Evolutionary conservation across 2,888 invertebrate species (phyloP).

Genomic region (Atrina japonica): DNA sequence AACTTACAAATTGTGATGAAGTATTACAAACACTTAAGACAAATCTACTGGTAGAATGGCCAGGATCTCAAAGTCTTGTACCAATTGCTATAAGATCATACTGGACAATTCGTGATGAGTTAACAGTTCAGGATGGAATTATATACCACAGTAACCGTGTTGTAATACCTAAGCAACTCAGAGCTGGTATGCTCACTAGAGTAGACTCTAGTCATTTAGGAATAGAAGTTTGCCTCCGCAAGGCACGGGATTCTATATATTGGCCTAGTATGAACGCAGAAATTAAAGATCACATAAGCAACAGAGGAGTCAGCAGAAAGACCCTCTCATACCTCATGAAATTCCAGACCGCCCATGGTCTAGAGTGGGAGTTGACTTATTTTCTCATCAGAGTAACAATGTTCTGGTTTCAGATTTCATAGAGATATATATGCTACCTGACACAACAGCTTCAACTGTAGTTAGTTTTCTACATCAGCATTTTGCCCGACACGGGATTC

Average conservation of each 20-base stretch:
- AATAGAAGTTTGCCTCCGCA: not conserved
- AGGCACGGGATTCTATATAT: conserved; percentile 13
- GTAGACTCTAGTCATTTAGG: conserved; percentile 24
- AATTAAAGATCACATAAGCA: too few species aligned
- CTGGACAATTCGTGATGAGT: conserved; percentile 35
- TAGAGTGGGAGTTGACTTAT: conserved; percentile 40
- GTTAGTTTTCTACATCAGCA: conserved; percentile 34
- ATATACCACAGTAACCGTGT: conserved; percentile 36
- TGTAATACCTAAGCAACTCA: too few species aligned
- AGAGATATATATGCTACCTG: conserved; percentile 29
- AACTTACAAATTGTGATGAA: too few species aligned
- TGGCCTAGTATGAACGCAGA: conserved; percentile 22
- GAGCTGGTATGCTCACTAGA: too few species aligned
- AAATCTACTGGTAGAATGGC: conserved; percentile 10
- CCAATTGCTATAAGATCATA: conserved; percentile 12
- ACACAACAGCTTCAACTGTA: conserved; percentile 30
- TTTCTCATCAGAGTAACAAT: conserved; percentile 28
- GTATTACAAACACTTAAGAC: too few species aligned
- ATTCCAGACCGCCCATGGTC: conserved; percentile 38
- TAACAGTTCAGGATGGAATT: conserved; percentile 46
- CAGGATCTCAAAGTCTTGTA: not conserved
- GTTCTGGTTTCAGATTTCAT: conserved; percentile 39
- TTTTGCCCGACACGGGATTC: conserved; percentile 45
- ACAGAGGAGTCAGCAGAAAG: conserved; percentile 37
- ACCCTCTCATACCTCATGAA: conserved; percentile 35